These are phyloP conservation scores for Malthinus seriepunctatus DNA, from an alignment of 2,888 invertebrate species.

Conservation along the genomic window DNA sequence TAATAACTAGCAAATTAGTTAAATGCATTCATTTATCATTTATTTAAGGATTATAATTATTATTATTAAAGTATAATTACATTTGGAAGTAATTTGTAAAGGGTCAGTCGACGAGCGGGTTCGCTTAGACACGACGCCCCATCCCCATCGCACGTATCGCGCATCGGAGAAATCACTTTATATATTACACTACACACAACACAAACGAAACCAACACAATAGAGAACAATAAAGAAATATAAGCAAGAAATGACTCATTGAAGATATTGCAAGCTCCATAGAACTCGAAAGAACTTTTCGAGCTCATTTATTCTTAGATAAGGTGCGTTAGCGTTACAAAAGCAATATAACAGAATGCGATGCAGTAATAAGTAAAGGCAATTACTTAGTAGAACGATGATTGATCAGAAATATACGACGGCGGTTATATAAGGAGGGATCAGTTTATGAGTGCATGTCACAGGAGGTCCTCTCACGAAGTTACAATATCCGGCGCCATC, in stretches of 20 bases:
- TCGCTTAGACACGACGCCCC: constrained; percentile 12
- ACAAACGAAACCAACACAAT: constrained; percentile 28
- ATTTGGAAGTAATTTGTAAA: constrained; percentile 51
- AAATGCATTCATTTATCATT: constrained; percentile 56
- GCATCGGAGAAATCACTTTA: constrained; percentile 21
- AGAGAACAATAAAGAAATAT: constrained; percentile 26
- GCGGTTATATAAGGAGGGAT: constrained; percentile 33
- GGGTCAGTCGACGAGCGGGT: constrained; percentile 42
- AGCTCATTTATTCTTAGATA: constrained; percentile 29
- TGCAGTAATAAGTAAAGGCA: constrained; percentile 22
- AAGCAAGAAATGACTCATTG: constrained; percentile 34
- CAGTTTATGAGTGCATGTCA: constrained; percentile 43
- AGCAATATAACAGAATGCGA: constrained; percentile 16
- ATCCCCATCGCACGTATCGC: constrained; percentile 6
- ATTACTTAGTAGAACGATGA: constrained; percentile 33
- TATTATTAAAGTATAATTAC: constrained; percentile 54
- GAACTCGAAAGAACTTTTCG: constrained; percentile 30
- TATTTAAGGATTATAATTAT: constrained; percentile 42
- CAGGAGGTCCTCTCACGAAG: constrained; percentile 22
- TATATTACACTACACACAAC: constrained; percentile 16
- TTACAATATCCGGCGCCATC: constrained; percentile 44
- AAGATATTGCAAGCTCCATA: constrained; percentile 33
- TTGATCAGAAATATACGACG: constrained; percentile 38
- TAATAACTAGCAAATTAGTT: constrained; percentile 54
- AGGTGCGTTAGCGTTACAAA: constrained; percentile 21